phyloP scores from a whole-genome alignment of 1,140 invertebrate genomes.

The Steinernema feltiae region DNA sequence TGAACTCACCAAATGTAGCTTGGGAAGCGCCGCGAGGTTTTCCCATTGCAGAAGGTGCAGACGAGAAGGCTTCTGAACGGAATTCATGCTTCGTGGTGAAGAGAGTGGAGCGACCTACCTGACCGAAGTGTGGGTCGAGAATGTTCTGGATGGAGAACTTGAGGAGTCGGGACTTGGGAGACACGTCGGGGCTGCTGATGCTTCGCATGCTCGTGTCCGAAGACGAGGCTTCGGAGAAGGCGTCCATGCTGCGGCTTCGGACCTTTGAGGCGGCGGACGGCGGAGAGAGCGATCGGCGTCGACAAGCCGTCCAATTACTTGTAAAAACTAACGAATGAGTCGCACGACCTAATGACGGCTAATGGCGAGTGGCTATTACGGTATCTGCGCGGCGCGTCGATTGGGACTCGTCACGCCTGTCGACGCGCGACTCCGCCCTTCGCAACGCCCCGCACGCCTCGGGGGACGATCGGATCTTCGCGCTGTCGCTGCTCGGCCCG shows the following conservation, averaged over 20 bases:
- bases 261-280: no score
- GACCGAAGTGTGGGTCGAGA: background rate
- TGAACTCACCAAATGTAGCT: background rate
- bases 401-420: slow-evolving; percentile 9
- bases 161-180: background rate
- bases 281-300: background rate
- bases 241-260: background rate
- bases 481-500: no score
- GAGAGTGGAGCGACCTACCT: background rate
- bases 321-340: slow-evolving; percentile 9
- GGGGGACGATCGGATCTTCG: background rate
- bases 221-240: background rate
- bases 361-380: slow-evolving; percentile 1
- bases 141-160: slow-evolving; percentile 8
- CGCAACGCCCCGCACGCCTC: background rate
- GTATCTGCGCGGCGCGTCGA: slow-evolving; percentile 6
- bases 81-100: background rate
- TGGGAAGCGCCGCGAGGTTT: background rate
- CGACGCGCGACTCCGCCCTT: background rate
- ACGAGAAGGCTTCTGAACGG: background rate
- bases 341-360: slow-evolving; percentile 14
- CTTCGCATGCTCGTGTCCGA: background rate
- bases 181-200: background rate
- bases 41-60: background rate
- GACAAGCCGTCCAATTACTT: slow-evolving; percentile 6